A percentile compares a stretch with the other conserved stretches of the same genome.
Evolutionary conservation across 1,140 invertebrate species (phyloP).

Genomic region (Diorhabda sublineata): DNA sequence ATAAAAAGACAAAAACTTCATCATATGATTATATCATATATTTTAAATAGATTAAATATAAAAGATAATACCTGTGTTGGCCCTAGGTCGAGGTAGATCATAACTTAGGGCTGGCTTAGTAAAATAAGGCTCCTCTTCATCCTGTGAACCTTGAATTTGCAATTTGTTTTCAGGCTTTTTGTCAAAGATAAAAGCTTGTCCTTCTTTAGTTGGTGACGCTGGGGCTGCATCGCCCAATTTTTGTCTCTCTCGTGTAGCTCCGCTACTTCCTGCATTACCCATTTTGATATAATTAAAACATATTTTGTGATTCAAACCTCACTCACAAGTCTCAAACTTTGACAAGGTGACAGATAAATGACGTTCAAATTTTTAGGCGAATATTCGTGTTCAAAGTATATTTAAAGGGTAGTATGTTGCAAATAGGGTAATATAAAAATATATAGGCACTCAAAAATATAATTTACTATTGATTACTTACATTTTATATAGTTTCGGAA

Average conservation of each 20-base stretch:
- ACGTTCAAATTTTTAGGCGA: too few relatives aligned
- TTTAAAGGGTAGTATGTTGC: too few relatives aligned
- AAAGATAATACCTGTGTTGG: slow-evolving; percentile 54
- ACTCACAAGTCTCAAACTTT: not conserved
- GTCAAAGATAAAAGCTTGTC: slow-evolving; percentile 81
- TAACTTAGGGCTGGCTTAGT: slow-evolving; percentile 56
- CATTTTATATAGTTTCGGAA: too few relatives aligned
- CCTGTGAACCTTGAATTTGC: slow-evolving; percentile 57
- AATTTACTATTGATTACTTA: too few relatives aligned
- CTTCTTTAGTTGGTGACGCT: slow-evolving; percentile 68
- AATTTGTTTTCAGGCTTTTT: slow-evolving; percentile 65
- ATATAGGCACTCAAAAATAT: too few relatives aligned
- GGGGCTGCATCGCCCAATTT: slow-evolving; percentile 59
- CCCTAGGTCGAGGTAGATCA: slow-evolving; percentile 56
- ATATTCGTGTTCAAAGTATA: too few relatives aligned
- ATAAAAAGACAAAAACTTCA: too few relatives aligned
- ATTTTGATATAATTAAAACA: slow-evolving; percentile 46
- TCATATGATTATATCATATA: too few relatives aligned
- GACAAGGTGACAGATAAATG: too few relatives aligned
- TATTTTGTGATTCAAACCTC: not conserved
- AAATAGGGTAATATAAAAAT: too few relatives aligned
- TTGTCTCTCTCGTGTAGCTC: slow-evolving; percentile 61
- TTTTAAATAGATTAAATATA: too few relatives aligned
- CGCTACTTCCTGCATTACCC: slow-evolving; percentile 71
- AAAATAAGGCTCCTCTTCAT: slow-evolving; percentile 77